phyloP scores from a whole-genome alignment of 2,113 vertebrate species.

The Syrrhaptes paradoxus region DNA sequence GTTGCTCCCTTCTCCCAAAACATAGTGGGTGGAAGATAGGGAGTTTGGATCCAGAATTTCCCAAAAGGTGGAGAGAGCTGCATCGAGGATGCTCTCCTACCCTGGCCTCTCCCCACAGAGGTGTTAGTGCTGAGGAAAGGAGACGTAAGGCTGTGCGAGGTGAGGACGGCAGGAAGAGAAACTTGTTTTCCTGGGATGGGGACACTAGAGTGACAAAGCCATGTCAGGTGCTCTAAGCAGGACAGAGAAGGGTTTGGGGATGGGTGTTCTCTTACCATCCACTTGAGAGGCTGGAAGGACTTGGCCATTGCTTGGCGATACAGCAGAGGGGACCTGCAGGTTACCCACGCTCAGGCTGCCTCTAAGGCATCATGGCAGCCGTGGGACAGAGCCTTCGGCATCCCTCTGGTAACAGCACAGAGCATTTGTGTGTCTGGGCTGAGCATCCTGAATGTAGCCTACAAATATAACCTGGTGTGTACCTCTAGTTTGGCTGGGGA shows the following conservation, averaged over 20 bases:
- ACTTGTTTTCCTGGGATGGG: not conserved
- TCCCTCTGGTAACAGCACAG: not conserved
- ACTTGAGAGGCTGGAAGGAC: not conserved
- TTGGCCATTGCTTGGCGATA: not conserved
- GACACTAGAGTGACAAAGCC: not conserved
- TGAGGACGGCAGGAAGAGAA: not conserved
- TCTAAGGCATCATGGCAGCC: not conserved
- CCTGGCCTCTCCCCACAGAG: not conserved
- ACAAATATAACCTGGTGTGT: rapidly evolving
- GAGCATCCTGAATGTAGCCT: not conserved
- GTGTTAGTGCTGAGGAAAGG: not conserved
- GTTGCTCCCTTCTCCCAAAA: not conserved
- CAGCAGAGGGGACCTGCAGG: not conserved
- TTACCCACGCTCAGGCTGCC: not conserved
- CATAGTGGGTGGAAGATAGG: not conserved
- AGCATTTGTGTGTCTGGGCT: not conserved
- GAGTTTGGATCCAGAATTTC: not conserved
- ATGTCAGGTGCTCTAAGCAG: not conserved
- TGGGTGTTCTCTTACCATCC: not conserved
- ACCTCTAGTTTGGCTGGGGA: not conserved
- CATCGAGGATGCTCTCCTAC: not conserved
- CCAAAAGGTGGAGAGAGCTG: not conserved
- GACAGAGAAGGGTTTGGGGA: not conserved
- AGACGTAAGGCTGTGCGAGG: not conserved
- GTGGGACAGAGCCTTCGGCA: not conserved